Base-by-base conservation (phyloP, 2,113 vertebrate species). In the Spea bombifrons region DNA sequence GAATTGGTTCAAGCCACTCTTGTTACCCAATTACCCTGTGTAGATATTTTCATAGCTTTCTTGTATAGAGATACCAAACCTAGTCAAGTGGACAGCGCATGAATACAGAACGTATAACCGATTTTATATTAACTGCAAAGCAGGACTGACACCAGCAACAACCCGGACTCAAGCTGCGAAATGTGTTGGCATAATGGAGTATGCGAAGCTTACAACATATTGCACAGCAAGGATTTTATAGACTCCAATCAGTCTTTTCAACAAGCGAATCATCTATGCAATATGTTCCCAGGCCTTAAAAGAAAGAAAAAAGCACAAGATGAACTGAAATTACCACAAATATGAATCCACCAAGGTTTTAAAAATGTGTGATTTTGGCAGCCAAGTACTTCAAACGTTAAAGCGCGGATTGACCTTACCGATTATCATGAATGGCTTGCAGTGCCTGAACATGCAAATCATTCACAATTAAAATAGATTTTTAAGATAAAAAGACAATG, bases 161-260 rank as follows among this genome's bases (percentile, higher is more conserved):
- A 50, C 61, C 67, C 66, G 78, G 12, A 68, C 16, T n/a, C 78
- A 16, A 16, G 17, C 52, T 74, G 78, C 45, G 45, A 65, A 59
- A 80, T 74, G 71, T 45, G 64, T 80, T 80, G 64, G 64, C n/a
- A 44, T 61, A n/a, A 55, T 66, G 63, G 63, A 50, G 50, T 67
- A 74, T 48, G 65, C 47, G 52, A 68, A 43, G 45, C 49, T 46
- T 61, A 43, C 53, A 80, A 68, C 78, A 80, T 80, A 80, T 80
- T 80, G 78, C 78, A 61, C 78, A 80, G 78, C 65, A 61, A 49
- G 71, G 61, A 67, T 68, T 74, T 80, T 80, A 80, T 68, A 67
- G 71, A 50, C 44, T n/a, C 67, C 61, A 66, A 64, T 71, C 43
- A 48, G 59, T 72, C 70, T 72, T 64, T 71, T 78, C 69, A 43